phyloP scores from a whole-genome alignment of 2,113 vertebrate genomes.

The Leiothrix lutea region DNA sequence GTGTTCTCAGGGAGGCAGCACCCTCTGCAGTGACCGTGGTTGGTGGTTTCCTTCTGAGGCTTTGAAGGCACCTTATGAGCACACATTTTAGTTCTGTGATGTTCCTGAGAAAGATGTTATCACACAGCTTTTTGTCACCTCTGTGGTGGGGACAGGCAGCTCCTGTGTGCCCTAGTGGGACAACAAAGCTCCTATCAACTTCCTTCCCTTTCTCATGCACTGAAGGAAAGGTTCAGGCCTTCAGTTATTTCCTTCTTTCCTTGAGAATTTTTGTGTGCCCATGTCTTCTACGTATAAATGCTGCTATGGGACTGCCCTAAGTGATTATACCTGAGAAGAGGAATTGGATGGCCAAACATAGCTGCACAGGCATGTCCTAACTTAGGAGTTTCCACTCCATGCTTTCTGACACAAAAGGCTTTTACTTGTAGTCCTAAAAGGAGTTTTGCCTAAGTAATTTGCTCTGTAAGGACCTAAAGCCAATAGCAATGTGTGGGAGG shows the following conservation, averaged over 20 bases:
- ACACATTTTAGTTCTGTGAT: neutral
- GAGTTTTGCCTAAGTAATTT: neutral
- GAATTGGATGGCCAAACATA: rapidly evolving
- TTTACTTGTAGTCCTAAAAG: neutral
- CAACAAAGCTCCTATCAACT: neutral
- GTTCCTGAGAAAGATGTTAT: neutral
- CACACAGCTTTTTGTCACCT: rapidly evolving
- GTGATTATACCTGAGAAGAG: neutral
- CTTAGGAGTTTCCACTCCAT: rapidly evolving
- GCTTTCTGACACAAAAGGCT: neutral
- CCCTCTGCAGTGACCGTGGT: rapidly evolving
- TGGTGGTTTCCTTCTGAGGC: neutral
- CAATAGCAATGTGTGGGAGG: neutral
- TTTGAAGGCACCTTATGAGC: neutral
- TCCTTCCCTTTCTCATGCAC: neutral
- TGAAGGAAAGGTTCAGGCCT: neutral
- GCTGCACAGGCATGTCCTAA: neutral
- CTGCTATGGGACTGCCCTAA: neutral
- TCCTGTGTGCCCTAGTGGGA: neutral
- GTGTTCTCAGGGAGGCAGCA: neutral
- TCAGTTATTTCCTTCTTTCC: neutral
- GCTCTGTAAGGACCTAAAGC: neutral
- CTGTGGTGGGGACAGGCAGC: neutral
- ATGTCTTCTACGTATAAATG: neutral
- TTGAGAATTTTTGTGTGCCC: neutral